Evolutionary conservation across 1,140 invertebrate species (phyloP), one percentile per base, ranked within the genome.

Genomic region (Diabrotica undecimpunctata): DNA sequence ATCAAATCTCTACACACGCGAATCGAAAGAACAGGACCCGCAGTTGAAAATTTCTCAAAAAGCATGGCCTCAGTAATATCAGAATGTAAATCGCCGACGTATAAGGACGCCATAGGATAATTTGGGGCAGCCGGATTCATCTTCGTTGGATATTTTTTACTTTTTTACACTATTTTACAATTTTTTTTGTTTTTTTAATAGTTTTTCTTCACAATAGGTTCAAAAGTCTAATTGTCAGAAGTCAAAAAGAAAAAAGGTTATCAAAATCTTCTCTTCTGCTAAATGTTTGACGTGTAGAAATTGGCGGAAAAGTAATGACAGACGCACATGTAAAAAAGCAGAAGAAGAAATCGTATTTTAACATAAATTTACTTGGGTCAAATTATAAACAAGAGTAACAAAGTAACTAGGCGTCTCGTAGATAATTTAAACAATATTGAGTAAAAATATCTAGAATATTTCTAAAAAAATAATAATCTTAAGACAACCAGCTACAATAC

Each of bases 11-110:
- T 87, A 79, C 97, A 99, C 12, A 99, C 97, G 71, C 97, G 90
- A 80, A 99, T 99, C 58, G 96, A 99, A 53, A 99, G 84, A 55
- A 99, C 97, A 61, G 96, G 96, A 65, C 98, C 98, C 79, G 96
- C 95, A 72, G 92, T 90, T 61, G 95, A 98, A 84, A 99, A 99
- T 83, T 99, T 99, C 78, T 99, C 96, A 82, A 99, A 99, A 76
- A 99, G 90, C 91, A 96, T 94, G 73, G 97, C 95, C 82, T 99
- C 97, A 68, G 95, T 99, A 69, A 99, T 96, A 81, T 99, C 97
- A 51, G 92, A 89, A 81, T 99, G 95, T 65, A 99, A 85, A 84
- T 99, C 97, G 72, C 98, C 97, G 73, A 99, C 97, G 81, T 99
- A 99, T 67, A 99, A 85, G 55, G 96, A 99, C 75, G 97, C 96